Evolutionary conservation across 2,888 invertebrate species (phyloP).

Genomic region (Griposia aprilina): DNA sequence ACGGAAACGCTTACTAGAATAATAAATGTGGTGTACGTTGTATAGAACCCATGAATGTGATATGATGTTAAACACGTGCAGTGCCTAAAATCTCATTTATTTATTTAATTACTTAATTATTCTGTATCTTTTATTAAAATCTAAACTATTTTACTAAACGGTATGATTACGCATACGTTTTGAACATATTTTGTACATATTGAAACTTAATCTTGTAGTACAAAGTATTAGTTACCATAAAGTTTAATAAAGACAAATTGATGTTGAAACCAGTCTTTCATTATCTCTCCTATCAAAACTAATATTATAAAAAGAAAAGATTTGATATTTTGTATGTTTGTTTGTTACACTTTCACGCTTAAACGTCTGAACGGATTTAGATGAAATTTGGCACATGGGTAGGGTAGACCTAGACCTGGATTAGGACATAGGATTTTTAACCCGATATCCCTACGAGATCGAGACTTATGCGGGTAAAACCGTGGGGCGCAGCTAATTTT

Average conservation of each 20-base stretch:
- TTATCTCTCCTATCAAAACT: conserved; percentile 37
- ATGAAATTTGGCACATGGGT: too few relatives aligned
- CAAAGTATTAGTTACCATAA: conserved; percentile 87
- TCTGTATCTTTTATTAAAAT: conserved; percentile 76
- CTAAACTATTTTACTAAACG: conserved; percentile 77
- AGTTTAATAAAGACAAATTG: conserved; percentile 89
- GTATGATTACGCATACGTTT: conserved; percentile 73
- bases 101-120: conserved; percentile 77
- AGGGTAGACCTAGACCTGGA: too few relatives aligned
- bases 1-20: conserved; percentile 89
- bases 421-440: too few relatives aligned
- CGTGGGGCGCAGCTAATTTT: not conserved
- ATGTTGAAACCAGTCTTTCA: conserved; percentile 77
- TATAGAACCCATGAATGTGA: conserved; percentile 87
- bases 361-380: too few relatives aligned
- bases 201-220: conserved; percentile 88
- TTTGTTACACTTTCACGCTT: too few relatives aligned
- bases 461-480: too few relatives aligned
- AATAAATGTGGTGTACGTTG: conserved; percentile 80
- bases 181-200: conserved; percentile 86
- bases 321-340: too few relatives aligned
- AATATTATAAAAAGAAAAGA: too few relatives aligned
- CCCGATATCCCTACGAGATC: too few relatives aligned
- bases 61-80: conserved; percentile 87
- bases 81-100: conserved; percentile 89